Evolutionary conservation across 2,113 vertebrate species (phyloP).

Genomic region (Morone chrysops): DNA sequence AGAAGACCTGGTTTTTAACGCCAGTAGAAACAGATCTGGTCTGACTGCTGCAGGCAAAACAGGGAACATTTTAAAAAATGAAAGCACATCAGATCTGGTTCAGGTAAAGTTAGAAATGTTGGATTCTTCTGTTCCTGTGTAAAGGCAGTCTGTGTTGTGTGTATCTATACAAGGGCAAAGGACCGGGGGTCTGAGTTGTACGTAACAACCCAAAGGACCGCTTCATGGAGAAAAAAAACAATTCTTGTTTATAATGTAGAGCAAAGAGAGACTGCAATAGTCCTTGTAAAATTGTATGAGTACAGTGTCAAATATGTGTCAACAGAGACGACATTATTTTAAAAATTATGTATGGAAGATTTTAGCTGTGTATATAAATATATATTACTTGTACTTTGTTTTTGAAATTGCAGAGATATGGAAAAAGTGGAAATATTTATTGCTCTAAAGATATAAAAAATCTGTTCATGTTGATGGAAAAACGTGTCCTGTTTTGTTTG

Average conservation of each 20-base stretch:
- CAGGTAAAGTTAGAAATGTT: slow-evolving; percentile 10
- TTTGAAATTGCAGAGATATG: slow-evolving; percentile 82
- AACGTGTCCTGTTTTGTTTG: slow-evolving; percentile 56
- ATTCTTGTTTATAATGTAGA: slow-evolving; percentile 78
- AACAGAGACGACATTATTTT: slow-evolving; percentile 81
- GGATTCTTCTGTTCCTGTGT: slow-evolving; percentile 46
- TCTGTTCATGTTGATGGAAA: slow-evolving; percentile 83
- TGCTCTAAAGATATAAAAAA: slow-evolving; percentile 85
- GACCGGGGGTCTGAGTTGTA: slow-evolving; percentile 24
- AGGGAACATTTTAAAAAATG: slow-evolving; percentile 21
- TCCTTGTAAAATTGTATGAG: slow-evolving; percentile 80
- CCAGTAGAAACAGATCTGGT: slow-evolving; percentile 51
- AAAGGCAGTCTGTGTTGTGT: slow-evolving; percentile 53
- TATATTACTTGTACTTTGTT: slow-evolving; percentile 81
- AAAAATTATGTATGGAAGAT: slow-evolving; percentile 75
- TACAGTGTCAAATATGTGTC: slow-evolving; percentile 78
- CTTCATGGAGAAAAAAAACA: slow-evolving; percentile 40
- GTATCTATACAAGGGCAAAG: slow-evolving; percentile 10
- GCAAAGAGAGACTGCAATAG: slow-evolving; percentile 73
- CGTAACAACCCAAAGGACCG: slow-evolving; percentile 14
- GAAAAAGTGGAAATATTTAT: slow-evolving; percentile 86
- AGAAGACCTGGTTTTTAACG: slow-evolving; percentile 24
- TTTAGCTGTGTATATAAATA: slow-evolving; percentile 83
- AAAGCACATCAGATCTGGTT: slow-evolving; percentile 59
- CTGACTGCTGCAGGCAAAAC: slow-evolving; percentile 51